Evolutionary conservation across 2,797 vertebrate genomes (phyloP), one percentile per base, ranked within the genome.

Genomic region (Craterocephalus amniculus): DNA sequence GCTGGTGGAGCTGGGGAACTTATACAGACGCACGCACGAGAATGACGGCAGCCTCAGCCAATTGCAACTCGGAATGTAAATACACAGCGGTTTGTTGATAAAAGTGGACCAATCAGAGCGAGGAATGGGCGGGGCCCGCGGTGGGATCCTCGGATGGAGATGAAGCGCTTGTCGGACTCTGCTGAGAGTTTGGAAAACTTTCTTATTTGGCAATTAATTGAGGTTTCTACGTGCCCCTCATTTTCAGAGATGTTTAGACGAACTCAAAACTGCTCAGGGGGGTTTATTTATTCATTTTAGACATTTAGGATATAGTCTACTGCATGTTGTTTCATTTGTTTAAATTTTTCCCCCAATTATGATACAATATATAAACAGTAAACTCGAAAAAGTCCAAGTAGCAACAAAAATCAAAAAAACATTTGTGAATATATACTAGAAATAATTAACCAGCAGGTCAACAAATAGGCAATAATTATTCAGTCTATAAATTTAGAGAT

Each of bases 11-110:
- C 66, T 2, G 34, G 20, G 48, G 78, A 58, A 54, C 74, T 93
- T 91, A 89, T 89, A 94, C 13, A 80, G 88, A 63, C 16, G 5
- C 72, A 4, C 4, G 35, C 13, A 5, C 3, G 0, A 51, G 93
- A 95, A 29, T 68, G 94, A 87, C 93, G 76, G 59, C 20, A 0
- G 54, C 16, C 0, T 4, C n/a, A 45, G 52, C 95, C 94, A 89
- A 94, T 93, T 4, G 67, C 14, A 0, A 58, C 24, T 2, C 24
- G 1, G 5, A 0, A 0, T 1, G 6, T 27, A 36, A 71, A 80
- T 74, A 86, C 58, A 83, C 83, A 78, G 82, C 72, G 12, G 57
- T 76, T 73, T 82, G 85, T 90, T 83, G 68, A 84, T n/a, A 72
- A 24, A 69, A 76, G 63, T 0, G 22, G 65, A 16, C 95, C 93